These are phyloP conservation scores for chimpanzee (Pan troglodytes) DNA, from an alignment of 2,113 vertebrate species.

Conservation along the genomic window NHGRI_mPanTro3-v2.1_pri NC_072409.2:75190001-75190500, in stretches of 20 bases:
- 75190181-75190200: too few relatives aligned
- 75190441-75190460: neutral
- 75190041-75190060: neutral
- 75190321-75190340: neutral
- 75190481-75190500: neutral
- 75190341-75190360: neutral
- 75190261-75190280: neutral
- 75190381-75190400: neutral
- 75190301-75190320: neutral
- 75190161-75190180: neutral
- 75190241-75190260: neutral
- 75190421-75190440: neutral
- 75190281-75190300: neutral
- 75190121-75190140: neutral
- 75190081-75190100: too few relatives aligned
- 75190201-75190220: neutral
- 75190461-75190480: neutral
- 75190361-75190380: neutral
- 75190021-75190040: neutral
- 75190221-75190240: neutral
- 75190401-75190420: neutral
- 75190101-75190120: neutral
- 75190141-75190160: neutral
- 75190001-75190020: neutral
- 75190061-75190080: constrained; percentile 36